Percentiles rank a stretch among this genome's conserved stretches.
phyloP scores from a whole-genome alignment of 2,113 vertebrate genomes.

The Callithrix jacchus region DNA sequence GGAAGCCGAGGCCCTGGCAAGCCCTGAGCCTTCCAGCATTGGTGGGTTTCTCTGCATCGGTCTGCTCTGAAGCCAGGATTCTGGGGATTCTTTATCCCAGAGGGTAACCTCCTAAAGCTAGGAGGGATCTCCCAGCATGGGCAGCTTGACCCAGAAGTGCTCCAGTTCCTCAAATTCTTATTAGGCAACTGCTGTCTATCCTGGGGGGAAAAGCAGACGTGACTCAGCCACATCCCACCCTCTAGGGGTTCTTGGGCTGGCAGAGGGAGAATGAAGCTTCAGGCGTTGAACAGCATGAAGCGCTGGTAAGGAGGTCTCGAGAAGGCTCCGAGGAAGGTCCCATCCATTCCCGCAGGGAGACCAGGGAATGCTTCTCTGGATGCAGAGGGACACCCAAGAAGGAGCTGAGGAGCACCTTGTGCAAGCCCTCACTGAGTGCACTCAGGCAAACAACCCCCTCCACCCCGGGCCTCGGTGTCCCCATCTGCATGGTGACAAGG shows the following conservation, averaged over 20 bases:
- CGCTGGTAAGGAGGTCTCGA: background rate
- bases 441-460: background rate
- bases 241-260: background rate
- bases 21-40: background rate
- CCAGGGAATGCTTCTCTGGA: background rate
- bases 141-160: background rate
- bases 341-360: background rate
- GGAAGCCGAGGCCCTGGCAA: background rate
- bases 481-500: background rate
- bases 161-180: background rate
- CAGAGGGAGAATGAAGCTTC: background rate
- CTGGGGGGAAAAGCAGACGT: fast-evolving
- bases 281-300: fast-evolving
- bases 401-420: background rate
- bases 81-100: background rate
- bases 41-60: background rate
- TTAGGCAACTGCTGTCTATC: background rate
- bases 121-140: background rate
- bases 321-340: background rate
- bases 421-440: background rate
- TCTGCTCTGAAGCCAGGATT: slow-evolving; percentile 7
- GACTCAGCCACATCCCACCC: background rate
- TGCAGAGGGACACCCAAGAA: background rate
- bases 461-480: background rate
- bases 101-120: background rate